Percentiles rank a stretch among this genome's conserved stretches.
Evolutionary conservation across 2,113 vertebrate species (phyloP).

Genomic region (Poeciliopsis turrubarensis): DNA sequence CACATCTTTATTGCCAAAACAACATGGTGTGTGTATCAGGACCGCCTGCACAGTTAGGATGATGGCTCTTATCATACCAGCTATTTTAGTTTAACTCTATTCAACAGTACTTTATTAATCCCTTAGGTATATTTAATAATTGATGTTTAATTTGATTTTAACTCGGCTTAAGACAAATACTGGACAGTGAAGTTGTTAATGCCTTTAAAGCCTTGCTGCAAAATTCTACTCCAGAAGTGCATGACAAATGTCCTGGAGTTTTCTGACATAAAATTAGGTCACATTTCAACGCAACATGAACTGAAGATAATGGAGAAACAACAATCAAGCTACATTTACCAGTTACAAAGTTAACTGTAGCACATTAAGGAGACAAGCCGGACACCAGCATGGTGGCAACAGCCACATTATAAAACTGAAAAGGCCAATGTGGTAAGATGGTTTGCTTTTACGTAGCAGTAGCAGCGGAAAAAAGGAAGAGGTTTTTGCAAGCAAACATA

Average conservation of each 20-base stretch:
- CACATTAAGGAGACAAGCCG: neutral
- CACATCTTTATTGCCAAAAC: too few species aligned
- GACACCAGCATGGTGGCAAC: neutral
- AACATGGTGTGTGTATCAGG: too few species aligned
- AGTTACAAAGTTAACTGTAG: constrained; percentile 4
- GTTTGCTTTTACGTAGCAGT: constrained; percentile 9
- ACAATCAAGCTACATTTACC: neutral
- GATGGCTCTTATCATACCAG: neutral
- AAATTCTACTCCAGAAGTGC: neutral
- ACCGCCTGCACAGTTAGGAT: too few species aligned
- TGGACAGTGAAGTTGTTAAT: neutral
- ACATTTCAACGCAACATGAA: neutral
- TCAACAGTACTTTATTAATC: too few species aligned
- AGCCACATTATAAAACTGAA: neutral
- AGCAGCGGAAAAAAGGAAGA: constrained; percentile 12
- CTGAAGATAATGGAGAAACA: neutral
- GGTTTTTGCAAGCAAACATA: constrained; percentile 19
- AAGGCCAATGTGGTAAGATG: constrained; percentile 1
- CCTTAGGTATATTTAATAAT: too few species aligned
- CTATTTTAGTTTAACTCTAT: neutral
- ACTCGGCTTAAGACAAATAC: neutral
- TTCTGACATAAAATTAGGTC: neutral
- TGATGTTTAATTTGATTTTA: neutral
- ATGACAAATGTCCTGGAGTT: neutral
- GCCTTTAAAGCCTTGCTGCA: neutral